phyloP scores from a whole-genome alignment of 2,797 vertebrate species.

The Taeniopygia guttata region DNA sequence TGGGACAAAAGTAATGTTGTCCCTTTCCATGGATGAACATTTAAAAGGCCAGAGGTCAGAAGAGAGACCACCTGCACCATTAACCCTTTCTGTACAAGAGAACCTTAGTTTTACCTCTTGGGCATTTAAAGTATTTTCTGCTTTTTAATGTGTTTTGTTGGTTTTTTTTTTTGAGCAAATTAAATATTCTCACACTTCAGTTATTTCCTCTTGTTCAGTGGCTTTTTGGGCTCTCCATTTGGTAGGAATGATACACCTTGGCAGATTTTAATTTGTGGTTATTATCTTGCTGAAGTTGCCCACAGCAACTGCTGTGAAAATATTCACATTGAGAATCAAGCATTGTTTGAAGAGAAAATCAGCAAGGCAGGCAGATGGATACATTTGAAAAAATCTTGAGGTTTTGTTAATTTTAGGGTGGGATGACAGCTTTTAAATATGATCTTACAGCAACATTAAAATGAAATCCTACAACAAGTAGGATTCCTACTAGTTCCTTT shows the following conservation, averaged over 20 bases:
- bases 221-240: background rate
- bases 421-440: background rate
- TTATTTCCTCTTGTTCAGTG: background rate
- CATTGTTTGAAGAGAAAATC: background rate
- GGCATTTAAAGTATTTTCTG: background rate
- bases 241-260: background rate
- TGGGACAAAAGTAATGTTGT: slow-evolving; percentile 51
- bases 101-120: background rate
- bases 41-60: slow-evolving; percentile 55
- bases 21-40: slow-evolving; percentile 43
- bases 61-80: slow-evolving; percentile 55
- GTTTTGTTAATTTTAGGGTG: background rate
- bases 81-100: background rate
- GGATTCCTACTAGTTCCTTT: background rate
- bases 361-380: background rate
- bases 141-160: background rate
- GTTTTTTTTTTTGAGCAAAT: background rate
- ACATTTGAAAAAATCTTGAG: background rate
- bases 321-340: background rate
- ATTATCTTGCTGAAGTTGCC: background rate
- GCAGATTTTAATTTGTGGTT: background rate
- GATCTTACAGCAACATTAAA: background rate
- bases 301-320: background rate
- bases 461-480: background rate
- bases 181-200: background rate